Evolutionary conservation across 1,140 invertebrate genomes (phyloP), one percentile per base, ranked within the genome.

Genomic region (Drosophila kikkawai): DNA sequence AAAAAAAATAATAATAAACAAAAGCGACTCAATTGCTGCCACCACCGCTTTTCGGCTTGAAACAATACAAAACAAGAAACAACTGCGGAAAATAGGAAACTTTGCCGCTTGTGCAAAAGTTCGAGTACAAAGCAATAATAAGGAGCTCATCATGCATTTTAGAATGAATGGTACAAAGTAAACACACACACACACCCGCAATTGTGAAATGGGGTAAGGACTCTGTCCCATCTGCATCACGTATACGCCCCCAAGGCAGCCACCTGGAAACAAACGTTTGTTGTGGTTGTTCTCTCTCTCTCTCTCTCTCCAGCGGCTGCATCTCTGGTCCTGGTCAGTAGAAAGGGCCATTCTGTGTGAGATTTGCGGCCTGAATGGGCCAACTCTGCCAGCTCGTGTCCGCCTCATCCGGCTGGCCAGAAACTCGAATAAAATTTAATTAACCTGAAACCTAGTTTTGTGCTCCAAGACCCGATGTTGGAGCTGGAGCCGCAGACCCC

Each of bases 371-470:
- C 47, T 51, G 42, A n/a, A 32, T 42, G 26, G 36, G 11, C 56
- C 34, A n/a, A 15, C 1, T 47, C 45, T 5, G 8, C 41, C 42
- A 7, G 7, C 32, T 12, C 12, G 15, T 36, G 17, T 15, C 13
- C 59, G 13, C 59, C 65, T 37, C 67, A 37, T 73, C 53, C 68
- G 69, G 67, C 45, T 58, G 45, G 36, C 41, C 57, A 34, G 57
- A 51, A 61, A 63, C 47, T 74, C 59, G 65, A 80, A 75, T 80
- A 80, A 66, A 80, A 80, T 60, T 80, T 80, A 80, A 80, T 80
- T 80, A 80, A 74, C 69, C 69, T 61, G 68, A 80, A 68, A 61
- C 74, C 66, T 69, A 63, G 74, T 78, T 78, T 60, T 48, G 19
- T 60, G 53, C 69, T 71, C 26, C 37, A 36, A 45, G 39, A 53